Evolutionary conservation across 53 echinoderm and acorn worm species (phyloP).

Genomic region (Temnopleurus reevesii): DNA sequence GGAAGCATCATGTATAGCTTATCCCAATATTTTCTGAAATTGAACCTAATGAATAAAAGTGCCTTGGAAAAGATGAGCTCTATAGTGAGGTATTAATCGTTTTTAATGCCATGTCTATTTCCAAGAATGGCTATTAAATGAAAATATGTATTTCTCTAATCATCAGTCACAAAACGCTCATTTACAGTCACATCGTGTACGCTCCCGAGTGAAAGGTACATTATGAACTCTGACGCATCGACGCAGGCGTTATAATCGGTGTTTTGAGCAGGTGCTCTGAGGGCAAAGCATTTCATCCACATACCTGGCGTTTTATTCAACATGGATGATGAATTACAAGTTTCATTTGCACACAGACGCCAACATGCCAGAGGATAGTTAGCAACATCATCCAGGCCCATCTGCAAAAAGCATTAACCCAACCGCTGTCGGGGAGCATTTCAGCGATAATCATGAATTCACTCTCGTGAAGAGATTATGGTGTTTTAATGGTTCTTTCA

Average conservation of each 20-base stretch:
- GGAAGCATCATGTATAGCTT: no score
- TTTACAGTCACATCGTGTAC: background rate
- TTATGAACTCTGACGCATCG: background rate
- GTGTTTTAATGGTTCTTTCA: no score
- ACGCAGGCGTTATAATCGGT: constrained; percentile 9
- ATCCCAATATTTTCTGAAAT: no score
- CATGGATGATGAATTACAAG: background rate
- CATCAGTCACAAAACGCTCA: background rate
- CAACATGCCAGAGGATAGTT: background rate
- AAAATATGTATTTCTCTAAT: background rate
- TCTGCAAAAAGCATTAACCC: no score
- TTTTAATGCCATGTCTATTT: no score
- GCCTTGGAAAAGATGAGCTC: no score
- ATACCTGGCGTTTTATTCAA: background rate
- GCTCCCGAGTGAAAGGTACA: background rate
- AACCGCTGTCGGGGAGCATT: no score
- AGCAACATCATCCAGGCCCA: no score
- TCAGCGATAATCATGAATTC: no score
- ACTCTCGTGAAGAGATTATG: no score
- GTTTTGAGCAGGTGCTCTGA: background rate
- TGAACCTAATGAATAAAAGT: no score
- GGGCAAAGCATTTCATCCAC: background rate
- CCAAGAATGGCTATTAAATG: background rate
- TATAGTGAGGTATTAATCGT: no score
- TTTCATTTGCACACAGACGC: background rate